Conservation (phyloP, 1,140 invertebrate genomes). For the Trichogramma pretiosum region DNA sequence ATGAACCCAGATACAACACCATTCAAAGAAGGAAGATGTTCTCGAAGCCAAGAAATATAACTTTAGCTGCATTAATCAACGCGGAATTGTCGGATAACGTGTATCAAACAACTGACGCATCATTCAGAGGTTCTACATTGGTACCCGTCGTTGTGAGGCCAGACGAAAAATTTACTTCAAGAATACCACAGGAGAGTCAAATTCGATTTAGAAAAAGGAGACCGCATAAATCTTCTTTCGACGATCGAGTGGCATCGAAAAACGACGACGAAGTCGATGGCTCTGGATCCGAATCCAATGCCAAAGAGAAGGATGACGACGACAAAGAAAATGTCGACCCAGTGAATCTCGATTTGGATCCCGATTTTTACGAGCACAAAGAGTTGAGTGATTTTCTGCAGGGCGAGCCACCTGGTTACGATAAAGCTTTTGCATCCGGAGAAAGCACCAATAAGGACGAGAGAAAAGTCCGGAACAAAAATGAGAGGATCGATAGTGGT, state of each 20-base stretch:
- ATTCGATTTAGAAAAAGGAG: too few relatives aligned
- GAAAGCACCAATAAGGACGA: slow-evolving; percentile 13
- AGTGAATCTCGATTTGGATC: slow-evolving; percentile 19
- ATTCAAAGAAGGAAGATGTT: neutral
- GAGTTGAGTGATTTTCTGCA: slow-evolving; percentile 17
- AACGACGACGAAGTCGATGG: too few relatives aligned
- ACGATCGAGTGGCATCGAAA: too few relatives aligned
- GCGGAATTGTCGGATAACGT: neutral
- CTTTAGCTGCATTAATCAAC: neutral
- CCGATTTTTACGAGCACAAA: neutral
- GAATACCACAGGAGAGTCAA: slow-evolving; percentile 9
- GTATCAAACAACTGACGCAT: neutral
- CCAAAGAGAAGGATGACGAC: slow-evolving; percentile 7
- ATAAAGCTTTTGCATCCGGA: slow-evolving; percentile 20
- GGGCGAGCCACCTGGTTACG: slow-evolving; percentile 22
- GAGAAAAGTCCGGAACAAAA: slow-evolving; percentile 1
- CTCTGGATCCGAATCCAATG: too few relatives aligned
- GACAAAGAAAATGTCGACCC: slow-evolving; percentile 12
- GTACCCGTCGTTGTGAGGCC: slow-evolving; percentile 11
- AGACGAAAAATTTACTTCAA: slow-evolving; percentile 1
- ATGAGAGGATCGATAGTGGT: slow-evolving; percentile 15
- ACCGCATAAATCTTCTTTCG: too few relatives aligned
- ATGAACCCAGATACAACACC: slow-evolving; percentile 29
- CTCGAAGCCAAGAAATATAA: neutral
- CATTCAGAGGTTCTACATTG: slow-evolving; percentile 7